Conservation (phyloP, 2,797 vertebrate species). For the Prionace glauca region DNA sequence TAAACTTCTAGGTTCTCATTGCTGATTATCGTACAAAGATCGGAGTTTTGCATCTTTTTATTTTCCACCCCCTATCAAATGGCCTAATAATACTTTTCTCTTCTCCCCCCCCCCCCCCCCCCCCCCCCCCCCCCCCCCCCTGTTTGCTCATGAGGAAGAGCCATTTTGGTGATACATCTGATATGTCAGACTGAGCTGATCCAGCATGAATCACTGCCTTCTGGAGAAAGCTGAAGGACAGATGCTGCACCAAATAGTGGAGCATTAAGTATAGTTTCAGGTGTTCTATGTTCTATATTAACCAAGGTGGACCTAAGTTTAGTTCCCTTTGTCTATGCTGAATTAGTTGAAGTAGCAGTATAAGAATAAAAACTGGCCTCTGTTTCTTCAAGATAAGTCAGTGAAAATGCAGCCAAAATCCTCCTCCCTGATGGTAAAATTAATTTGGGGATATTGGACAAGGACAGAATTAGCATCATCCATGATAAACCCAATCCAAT, state of each 20-base stretch:
- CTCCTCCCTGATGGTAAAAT: not conserved
- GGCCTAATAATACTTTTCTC: not conserved
- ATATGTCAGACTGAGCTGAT: not conserved
- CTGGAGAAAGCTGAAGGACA: not conserved
- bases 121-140: too few species aligned
- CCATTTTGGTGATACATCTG: not conserved
- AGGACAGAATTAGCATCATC: not conserved
- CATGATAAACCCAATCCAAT: not conserved
- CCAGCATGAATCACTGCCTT: not conserved
- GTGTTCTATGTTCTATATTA: too few species aligned
- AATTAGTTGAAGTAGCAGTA: not conserved
- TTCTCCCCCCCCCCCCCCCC: too few species aligned
- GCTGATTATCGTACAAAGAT: not conserved
- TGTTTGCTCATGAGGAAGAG: not conserved
- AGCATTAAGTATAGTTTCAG: not conserved
- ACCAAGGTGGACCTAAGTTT: not conserved
- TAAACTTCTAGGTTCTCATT: not conserved
- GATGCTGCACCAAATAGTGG: not conserved
- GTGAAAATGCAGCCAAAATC: not conserved
- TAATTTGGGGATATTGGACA: not conserved
- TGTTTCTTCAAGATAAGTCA: not conserved
- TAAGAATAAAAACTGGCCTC: not conserved
- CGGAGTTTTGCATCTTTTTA: not conserved
- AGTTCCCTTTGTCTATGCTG: not conserved
- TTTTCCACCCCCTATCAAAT: not conserved